These are phyloP conservation scores for Borostomias antarcticus DNA, from an alignment of 2,797 vertebrate species.

Conservation along the genomic window DNA sequence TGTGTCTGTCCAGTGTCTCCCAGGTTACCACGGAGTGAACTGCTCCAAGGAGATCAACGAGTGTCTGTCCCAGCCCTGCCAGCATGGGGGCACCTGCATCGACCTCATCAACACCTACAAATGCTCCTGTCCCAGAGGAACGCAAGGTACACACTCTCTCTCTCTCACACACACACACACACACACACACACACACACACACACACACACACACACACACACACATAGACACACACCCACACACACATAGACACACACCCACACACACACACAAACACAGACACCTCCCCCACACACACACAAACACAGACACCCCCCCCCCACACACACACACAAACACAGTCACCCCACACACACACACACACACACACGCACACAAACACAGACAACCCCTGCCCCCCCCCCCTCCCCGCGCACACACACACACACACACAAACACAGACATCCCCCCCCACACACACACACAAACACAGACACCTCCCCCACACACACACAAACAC, in stretches of 20 bases:
- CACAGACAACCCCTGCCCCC: no score
- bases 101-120: constrained; percentile 98
- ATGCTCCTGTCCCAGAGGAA: constrained; percentile 96
- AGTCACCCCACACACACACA: constrained; percentile 5
- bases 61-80: constrained; percentile 94
- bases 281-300: neutral
- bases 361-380: neutral
- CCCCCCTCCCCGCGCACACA: no score
- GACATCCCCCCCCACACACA: neutral
- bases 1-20: constrained; percentile 80
- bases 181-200: constrained; percentile 35
- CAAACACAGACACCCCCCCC: neutral
- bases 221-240: neutral
- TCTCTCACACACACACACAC: neutral
- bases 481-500: constrained; percentile 40
- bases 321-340: constrained; percentile 52
- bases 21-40: constrained; percentile 94
- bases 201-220: constrained; percentile 1
- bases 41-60: constrained; percentile 97
- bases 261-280: neutral
- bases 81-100: constrained; percentile 94
- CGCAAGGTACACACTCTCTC: constrained; percentile 85
- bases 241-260: neutral
- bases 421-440: constrained; percentile 48
- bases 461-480: neutral